phyloP scores from a whole-genome alignment of 2,797 vertebrate species.

The Spizella passerina region DNA sequence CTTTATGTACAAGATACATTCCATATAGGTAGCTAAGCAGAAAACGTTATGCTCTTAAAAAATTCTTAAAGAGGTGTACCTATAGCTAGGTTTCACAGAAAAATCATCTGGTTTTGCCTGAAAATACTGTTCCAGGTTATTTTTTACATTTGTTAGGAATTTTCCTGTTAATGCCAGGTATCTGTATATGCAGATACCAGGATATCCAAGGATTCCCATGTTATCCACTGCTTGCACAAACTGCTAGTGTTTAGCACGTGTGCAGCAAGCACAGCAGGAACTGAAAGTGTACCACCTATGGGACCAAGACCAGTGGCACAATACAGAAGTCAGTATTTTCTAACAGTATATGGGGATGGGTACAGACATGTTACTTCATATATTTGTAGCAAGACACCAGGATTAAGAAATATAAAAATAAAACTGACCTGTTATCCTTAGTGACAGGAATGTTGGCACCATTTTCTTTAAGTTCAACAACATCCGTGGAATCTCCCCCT shows the following conservation, averaged over 20 bases:
- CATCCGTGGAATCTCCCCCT: not conserved
- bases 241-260: not conserved
- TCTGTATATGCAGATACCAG: not conserved
- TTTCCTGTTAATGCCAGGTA: no score
- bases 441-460: slow-evolving; percentile 71
- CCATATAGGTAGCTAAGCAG: not conserved
- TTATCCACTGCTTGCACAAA: not conserved
- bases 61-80: not conserved
- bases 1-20: not conserved
- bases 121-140: not conserved
- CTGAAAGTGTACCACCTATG: not conserved
- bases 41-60: not conserved
- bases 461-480: slow-evolving; percentile 68
- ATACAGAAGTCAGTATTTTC: not conserved
- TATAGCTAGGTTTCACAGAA: not conserved
- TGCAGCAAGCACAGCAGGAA: not conserved
- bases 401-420: not conserved
- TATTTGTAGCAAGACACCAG: not conserved
- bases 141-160: not conserved
- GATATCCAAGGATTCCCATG: not conserved
- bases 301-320: not conserved
- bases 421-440: slow-evolving; percentile 71
- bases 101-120: not conserved
- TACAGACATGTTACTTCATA: not conserved
- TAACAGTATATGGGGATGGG: not conserved